Percentiles rank a stretch among this genome's conserved stretches.
Evolutionary conservation across 2,888 invertebrate genomes (phyloP).

Genomic region (Loripinus fragilis): DNA sequence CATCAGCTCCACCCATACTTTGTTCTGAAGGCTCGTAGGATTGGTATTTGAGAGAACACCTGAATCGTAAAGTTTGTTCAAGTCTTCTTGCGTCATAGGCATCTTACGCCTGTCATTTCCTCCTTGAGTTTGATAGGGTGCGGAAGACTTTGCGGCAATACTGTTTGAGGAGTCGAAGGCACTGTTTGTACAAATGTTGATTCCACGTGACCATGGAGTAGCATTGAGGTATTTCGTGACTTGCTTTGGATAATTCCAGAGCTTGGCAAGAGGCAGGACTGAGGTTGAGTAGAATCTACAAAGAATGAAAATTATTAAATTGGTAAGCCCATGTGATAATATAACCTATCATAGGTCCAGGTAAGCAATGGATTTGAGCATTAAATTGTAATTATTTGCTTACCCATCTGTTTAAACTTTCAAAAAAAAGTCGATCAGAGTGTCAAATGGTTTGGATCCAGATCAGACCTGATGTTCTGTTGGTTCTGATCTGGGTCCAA

Average conservation of each 20-base stretch:
- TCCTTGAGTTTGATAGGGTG: background rate
- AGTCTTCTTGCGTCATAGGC: conserved; percentile 44
- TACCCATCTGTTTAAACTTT: no score
- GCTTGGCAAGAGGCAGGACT: conserved; percentile 12
- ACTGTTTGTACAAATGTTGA: conserved; percentile 35
- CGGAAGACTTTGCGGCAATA: conserved; percentile 1
- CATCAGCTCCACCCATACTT: conserved; percentile 59
- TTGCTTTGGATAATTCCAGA: conserved; percentile 35
- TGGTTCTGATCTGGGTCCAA: no score
- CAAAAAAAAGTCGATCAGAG: no score
- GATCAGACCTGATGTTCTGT: no score
- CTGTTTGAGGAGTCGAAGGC: conserved; percentile 46
- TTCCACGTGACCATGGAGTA: conserved; percentile 37
- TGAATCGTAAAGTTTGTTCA: conserved; percentile 47
- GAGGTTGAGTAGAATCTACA: conserved; percentile 21
- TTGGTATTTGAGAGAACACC: conserved; percentile 35
- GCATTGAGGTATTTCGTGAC: conserved; percentile 41
- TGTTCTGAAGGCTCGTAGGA: conserved; percentile 51
- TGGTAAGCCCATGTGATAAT: background rate
- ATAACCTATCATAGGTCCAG: background rate
- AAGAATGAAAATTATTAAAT: no score
- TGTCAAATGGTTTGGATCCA: no score
- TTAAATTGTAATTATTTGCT: no score
- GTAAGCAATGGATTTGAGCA: no score
- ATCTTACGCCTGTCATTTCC: conserved; percentile 18